Evolutionary conservation across 2,113 vertebrate genomes (phyloP).

Genomic region (Serilophus lunatus): DNA sequence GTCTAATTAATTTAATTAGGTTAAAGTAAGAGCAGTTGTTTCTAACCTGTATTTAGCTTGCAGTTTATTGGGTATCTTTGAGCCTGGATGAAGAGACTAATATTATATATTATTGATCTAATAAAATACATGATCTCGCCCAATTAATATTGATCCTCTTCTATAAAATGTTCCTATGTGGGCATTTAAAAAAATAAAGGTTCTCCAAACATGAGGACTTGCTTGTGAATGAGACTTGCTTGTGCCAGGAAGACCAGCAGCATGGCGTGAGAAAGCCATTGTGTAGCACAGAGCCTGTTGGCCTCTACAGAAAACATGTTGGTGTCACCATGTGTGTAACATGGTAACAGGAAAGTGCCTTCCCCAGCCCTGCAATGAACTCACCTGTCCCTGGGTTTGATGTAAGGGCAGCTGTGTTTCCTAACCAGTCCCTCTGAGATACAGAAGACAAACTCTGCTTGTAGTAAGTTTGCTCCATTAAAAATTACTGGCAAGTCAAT

Average conservation of each 20-base stretch:
- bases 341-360: background rate
- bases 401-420: background rate
- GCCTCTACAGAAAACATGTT: background rate
- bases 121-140: background rate
- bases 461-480: background rate
- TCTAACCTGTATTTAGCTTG: background rate
- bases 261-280: background rate
- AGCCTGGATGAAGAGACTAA: background rate
- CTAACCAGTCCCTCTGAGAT: background rate
- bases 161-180: background rate
- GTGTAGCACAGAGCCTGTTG: background rate
- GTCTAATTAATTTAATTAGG: background rate
- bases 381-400: fast-evolving
- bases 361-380: background rate
- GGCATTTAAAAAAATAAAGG: background rate
- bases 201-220: background rate
- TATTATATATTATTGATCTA: background rate
- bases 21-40: background rate
- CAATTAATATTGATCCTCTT: background rate
- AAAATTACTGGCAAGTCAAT: background rate
- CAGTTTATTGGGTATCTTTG: background rate
- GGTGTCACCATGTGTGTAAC: fast-evolving
- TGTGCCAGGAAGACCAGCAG: background rate
- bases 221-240: background rate
- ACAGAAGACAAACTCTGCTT: background rate